Evolutionary conservation across 2,888 invertebrate species (phyloP), one percentile per base, ranked within the genome.

Genomic region (Baccha elongata): DNA sequence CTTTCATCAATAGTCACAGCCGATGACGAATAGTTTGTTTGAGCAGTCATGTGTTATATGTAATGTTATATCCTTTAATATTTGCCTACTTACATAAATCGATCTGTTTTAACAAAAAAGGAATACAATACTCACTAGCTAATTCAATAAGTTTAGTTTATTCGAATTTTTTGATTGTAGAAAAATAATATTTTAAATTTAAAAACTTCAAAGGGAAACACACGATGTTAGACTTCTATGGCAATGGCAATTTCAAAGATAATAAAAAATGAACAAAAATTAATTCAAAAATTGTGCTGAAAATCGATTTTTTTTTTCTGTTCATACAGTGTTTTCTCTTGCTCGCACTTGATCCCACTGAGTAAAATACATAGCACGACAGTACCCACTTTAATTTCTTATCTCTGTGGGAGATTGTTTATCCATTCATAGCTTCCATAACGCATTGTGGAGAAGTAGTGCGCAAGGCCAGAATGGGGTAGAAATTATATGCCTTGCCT

Each of bases 1-100:
- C 88, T 88, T 21, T 87, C 81, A 75, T 90, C 90, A 73, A 90
- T 85, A n/a, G 84, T 69, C 17, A 85, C 85, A n/a, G 86, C 23
- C 53, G 84, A 48, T 67, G 74, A 78, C 17, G 79, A 60, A 46
- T n/a, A n/a, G 67, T 79, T 69, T 80, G 2, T 50, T 76, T 81
- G 53, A 58, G 13, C 26, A 21, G 35, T 71, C 80, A 81, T 81
- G 1, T 50, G 13, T 40, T 35, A 7, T 29, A 10, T 19, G 5
- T 6, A n/a, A n/a, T n/a, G n/a, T n/a, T n/a, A n/a, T n/a, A 23
- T 23, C 23, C 5, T 23, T 23, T 23, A 23, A 23, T 23, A 23
- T 4, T n/a, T n/a, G n/a, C n/a, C n/a, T n/a, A n/a, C n/a, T 19
- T 48, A 26, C 32, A 23, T n/a, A 32, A 46, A 8, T 46, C 21